Base-by-base conservation (phyloP, 2,797 vertebrate genomes). In the Remorina albescens region DNA sequence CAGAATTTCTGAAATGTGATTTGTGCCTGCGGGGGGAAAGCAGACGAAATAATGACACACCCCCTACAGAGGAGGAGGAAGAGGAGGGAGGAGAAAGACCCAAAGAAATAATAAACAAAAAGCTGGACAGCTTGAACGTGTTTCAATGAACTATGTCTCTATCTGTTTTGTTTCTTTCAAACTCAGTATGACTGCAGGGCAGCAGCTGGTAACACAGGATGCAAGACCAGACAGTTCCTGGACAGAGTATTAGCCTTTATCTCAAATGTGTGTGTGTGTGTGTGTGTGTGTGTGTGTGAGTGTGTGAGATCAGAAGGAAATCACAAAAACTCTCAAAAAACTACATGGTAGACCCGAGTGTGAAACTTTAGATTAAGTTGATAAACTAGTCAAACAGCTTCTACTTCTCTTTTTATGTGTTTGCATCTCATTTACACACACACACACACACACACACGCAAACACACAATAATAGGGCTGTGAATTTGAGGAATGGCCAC, bases 161-260 rank as follows among this genome's bases (percentile, higher is more conserved):
- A 11, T 74, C 56, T 67, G 11, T 69, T 19, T 55, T 67, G 8
- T 11, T 36, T 26, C 23, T 69, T 61, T 9, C 3, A 8, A 2
- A 74, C 55, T 58, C 65, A 61, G 81, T 68, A 3, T 81, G 82
- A 46, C 88, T 78, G n/a, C 25, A 81, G 73, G 87, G 87, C 81
- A 89, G 76, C 92, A 91, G 90, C 89, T 91, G 90, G 67, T 60
- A 30, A 34, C 47, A 69, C 90, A 90, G 91, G 91, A 93, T 89
- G 77, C 72, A 67, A 58, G 50, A 26, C 78, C 82, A 92, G 91
- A 89, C 86, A 80, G 62, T 83, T 93, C 92, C 89, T 90, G 86
- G 71, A 85, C 64, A 84, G 59, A 74, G 84, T 82, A 78, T 87
- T 82, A 83, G 30, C 53, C 51, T 81, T 74, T 72, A 56, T 71